Evolutionary conservation across 2,888 invertebrate genomes (phyloP).

Genomic region (Trachelus tabidus): DNA sequence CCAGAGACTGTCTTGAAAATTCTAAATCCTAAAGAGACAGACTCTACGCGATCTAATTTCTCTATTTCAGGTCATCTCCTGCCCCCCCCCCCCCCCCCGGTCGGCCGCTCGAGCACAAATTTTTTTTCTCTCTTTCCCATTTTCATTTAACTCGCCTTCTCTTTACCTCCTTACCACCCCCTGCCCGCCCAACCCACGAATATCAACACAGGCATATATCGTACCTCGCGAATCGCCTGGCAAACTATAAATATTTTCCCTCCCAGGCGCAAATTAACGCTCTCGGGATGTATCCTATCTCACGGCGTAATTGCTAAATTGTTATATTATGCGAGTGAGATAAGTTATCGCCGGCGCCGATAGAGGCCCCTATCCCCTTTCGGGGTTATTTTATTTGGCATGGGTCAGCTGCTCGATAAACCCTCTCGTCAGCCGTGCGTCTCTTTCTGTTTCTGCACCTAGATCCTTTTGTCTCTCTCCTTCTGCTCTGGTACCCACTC

Average conservation of each 20-base stretch:
- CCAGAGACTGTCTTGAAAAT: too few relatives aligned
- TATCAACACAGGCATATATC: background rate
- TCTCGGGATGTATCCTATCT: slow-evolving; percentile 1
- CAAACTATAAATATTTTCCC: slow-evolving; percentile 17
- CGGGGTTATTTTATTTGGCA: slow-evolving; percentile 37
- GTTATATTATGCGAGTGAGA: slow-evolving; percentile 34
- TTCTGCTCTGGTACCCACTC: too few relatives aligned
- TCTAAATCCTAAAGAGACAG: too few relatives aligned
- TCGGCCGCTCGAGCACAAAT: too few relatives aligned
- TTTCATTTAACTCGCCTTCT: background rate
- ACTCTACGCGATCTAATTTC: too few relatives aligned
- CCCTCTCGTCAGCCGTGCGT: too few relatives aligned
- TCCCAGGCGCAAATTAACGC: slow-evolving; percentile 3
- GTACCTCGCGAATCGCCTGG: too few relatives aligned
- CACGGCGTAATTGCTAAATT: slow-evolving; percentile 36
- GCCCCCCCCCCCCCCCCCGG: too few relatives aligned
- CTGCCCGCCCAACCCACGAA: background rate
- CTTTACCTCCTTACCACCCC: slow-evolving; percentile 6
- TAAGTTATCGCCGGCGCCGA: slow-evolving; percentile 23
- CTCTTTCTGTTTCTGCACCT: too few relatives aligned
- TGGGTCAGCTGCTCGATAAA: slow-evolving; percentile 33
- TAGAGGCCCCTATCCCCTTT: slow-evolving; percentile 25
- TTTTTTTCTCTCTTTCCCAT: too few relatives aligned
- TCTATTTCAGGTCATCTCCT: too few relatives aligned
- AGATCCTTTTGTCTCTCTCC: too few relatives aligned